A percentile compares a stretch with the other conserved stretches of the same genome.
phyloP scores from a whole-genome alignment of 2,113 vertebrate genomes.

The Orthonyx spaldingii region DNA sequence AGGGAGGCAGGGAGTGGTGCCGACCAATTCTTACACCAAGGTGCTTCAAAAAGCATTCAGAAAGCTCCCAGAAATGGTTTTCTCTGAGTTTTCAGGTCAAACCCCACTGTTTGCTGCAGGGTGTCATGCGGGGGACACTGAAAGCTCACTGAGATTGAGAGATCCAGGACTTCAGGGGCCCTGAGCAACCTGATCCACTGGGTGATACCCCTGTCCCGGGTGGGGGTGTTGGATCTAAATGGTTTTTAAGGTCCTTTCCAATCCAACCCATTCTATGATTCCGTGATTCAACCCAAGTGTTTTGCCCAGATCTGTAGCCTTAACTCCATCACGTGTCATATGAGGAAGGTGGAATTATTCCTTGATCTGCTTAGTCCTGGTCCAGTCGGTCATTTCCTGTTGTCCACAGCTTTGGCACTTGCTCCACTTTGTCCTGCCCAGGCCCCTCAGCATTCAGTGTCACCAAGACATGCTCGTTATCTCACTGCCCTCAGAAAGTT shows the following conservation, averaged over 20 bases:
- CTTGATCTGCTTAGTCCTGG: not conserved
- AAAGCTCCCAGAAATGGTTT: not conserved
- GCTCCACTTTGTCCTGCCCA: not conserved
- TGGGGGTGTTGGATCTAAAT: not conserved
- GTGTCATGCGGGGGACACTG: accelerated
- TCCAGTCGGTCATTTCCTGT: accelerated
- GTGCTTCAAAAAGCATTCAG: not conserved
- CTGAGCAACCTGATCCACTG: not conserved
- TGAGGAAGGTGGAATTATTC: not conserved
- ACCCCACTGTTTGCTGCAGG: not conserved
- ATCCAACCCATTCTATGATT: not conserved
- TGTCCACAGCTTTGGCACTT: not conserved
- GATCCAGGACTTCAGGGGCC: not conserved
- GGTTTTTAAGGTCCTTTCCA: not conserved
- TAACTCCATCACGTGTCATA: not conserved
- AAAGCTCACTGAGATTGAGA: not conserved
- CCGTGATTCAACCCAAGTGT: not conserved
- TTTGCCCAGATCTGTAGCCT: not conserved
- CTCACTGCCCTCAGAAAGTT: accelerated
- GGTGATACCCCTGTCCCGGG: not conserved
- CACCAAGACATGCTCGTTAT: accelerated
- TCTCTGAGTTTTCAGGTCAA: not conserved
- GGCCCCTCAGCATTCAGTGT: not conserved
- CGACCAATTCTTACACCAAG: not conserved
- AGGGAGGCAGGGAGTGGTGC: not conserved